A percentile compares a stretch with the other conserved stretches of the same genome.
These are phyloP conservation scores for Lateolabrax maculatus DNA, from an alignment of 2,797 vertebrate genomes.

Conservation along the genomic window DNA sequence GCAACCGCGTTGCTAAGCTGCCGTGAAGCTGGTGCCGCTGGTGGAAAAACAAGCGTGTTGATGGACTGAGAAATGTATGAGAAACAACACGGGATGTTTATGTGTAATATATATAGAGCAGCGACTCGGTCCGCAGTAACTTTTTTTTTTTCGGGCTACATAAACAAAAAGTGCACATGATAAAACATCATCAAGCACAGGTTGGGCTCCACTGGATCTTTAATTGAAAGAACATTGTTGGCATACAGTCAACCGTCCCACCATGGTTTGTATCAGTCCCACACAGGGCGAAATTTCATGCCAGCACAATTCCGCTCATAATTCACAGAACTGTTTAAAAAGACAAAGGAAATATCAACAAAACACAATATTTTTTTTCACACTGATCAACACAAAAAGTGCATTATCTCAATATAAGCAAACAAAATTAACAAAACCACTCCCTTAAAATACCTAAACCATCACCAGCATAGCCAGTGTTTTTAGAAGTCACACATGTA, in stretches of 20 bases:
- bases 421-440: neutral
- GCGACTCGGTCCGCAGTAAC: neutral
- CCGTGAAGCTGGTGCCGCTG: slow-evolving; percentile 44
- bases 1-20: slow-evolving; percentile 56
- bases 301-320: neutral
- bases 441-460: neutral
- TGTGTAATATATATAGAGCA: neutral
- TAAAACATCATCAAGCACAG: neutral
- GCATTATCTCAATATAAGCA: neutral
- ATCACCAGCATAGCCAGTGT: neutral
- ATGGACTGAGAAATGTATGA: neutral
- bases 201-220: too few relatives aligned
- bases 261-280: neutral
- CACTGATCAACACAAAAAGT: neutral
- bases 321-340: neutral
- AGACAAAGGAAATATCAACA: neutral
- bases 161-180: neutral
- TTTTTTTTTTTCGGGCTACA: neutral
- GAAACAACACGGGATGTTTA: neutral
- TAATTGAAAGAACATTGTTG: neutral
- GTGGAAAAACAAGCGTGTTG: slow-evolving; percentile 17
- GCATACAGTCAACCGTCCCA: too few relatives aligned
- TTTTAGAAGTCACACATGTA: neutral
- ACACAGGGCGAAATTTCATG: neutral
- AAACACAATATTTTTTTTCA: neutral